Percentiles rank a stretch among this genome's conserved stretches.
Conservation (phyloP, 2,888 invertebrate species). For the Dicyrtomina minuta region DNA sequence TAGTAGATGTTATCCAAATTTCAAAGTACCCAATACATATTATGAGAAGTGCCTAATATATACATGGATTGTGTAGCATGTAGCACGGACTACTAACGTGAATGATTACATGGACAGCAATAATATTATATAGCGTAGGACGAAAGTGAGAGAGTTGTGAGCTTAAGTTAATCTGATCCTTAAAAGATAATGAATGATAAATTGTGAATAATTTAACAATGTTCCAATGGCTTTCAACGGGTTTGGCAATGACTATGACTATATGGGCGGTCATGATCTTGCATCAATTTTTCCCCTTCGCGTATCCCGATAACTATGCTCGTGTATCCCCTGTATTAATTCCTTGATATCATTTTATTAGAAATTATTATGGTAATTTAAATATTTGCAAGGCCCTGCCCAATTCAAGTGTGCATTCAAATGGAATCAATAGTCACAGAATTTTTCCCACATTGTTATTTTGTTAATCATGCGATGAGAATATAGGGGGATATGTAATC, state of each 20-base stretch:
- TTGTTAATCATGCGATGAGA: too few relatives aligned
- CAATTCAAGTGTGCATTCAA: slow-evolving; percentile 3
- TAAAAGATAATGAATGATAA: slow-evolving; percentile 13
- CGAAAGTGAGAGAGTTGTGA: neutral
- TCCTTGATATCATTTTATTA: slow-evolving; percentile 13
- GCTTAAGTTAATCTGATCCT: slow-evolving; percentile 11
- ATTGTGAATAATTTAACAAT: slow-evolving; percentile 17
- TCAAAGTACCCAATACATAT: too few relatives aligned
- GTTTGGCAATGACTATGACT: neutral
- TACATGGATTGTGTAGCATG: too few relatives aligned
- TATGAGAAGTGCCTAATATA: too few relatives aligned
- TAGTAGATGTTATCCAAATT: too few relatives aligned
- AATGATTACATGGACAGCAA: neutral
- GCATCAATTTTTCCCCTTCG: slow-evolving; percentile 13
- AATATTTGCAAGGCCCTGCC: slow-evolving; percentile 17
- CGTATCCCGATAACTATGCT: neutral
- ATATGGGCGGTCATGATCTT: slow-evolving; percentile 17
- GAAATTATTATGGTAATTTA: slow-evolving; percentile 2
- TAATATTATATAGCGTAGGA: slow-evolving; percentile 12
- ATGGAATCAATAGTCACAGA: neutral
- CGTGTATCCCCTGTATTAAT: neutral
- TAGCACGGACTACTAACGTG: neutral
- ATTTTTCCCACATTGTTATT: neutral
- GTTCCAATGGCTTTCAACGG: neutral
- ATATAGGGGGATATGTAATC: neutral